A percentile compares a stretch with the other conserved stretches of the same genome.
Conservation (phyloP, 2,797 vertebrate genomes). For the Lacerta agilis region DNA sequence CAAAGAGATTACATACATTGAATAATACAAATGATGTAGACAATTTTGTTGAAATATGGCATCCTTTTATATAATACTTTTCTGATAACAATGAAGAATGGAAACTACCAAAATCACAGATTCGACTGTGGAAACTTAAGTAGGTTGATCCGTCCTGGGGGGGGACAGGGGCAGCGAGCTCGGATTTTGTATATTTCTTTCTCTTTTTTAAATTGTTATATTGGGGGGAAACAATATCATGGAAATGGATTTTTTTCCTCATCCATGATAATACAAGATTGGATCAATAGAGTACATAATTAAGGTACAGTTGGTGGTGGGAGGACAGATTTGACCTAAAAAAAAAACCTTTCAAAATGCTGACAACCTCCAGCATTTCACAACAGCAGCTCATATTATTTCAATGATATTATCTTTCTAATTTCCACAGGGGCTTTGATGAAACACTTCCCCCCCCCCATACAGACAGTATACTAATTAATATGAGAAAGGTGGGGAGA, state of each 20-base stretch:
- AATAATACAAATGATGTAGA: too few relatives aligned
- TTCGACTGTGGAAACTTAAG: too few relatives aligned
- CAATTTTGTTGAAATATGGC: too few relatives aligned
- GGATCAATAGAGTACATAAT: background rate
- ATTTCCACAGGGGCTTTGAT: background rate
- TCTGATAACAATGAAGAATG: too few relatives aligned
- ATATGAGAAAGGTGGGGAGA: background rate
- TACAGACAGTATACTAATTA: conserved; percentile 38
- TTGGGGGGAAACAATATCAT: background rate
- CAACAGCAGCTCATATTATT: background rate
- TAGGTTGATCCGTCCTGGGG: too few relatives aligned
- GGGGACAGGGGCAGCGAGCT: background rate
- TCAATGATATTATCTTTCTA: conserved; percentile 2
- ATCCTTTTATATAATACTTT: too few relatives aligned
- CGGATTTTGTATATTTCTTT: too few relatives aligned
- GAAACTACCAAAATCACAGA: too few relatives aligned
- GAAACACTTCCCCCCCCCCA: background rate
- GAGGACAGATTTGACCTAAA: background rate
- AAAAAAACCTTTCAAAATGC: background rate
- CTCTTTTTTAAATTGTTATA: too few relatives aligned
- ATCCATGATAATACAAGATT: background rate
- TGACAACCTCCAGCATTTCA: background rate
- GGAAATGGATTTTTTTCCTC: background rate
- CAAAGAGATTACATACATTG: too few relatives aligned
- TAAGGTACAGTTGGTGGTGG: background rate